Evolutionary conservation across 2,797 vertebrate genomes (phyloP).

Genomic region (Heteromormyrus szaboi): DNA sequence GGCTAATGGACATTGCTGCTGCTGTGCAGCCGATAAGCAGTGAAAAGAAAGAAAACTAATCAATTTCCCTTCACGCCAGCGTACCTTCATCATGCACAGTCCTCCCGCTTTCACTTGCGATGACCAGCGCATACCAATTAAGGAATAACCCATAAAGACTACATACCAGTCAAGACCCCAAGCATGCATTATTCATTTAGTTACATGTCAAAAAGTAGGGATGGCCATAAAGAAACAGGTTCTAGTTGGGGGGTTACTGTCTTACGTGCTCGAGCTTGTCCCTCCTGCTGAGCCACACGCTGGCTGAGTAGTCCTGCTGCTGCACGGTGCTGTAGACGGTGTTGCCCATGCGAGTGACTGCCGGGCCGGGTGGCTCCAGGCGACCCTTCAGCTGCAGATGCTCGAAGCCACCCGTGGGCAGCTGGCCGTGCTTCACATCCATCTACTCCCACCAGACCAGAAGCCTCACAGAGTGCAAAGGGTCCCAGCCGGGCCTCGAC

Average conservation of each 20-base stretch:
- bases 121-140: not conserved
- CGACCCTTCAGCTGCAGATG: conserved; percentile 67
- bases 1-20: not conserved
- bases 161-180: not conserved
- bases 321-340: conserved; percentile 76
- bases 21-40: not conserved
- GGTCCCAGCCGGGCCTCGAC: too few relatives aligned
- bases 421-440: conserved; percentile 42
- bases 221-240: not conserved
- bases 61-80: not conserved
- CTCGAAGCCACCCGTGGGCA: conserved; percentile 63
- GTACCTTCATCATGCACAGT: not conserved
- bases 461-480: conserved; percentile 18
- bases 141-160: not conserved
- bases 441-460: conserved; percentile 28
- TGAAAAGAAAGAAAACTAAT: not conserved
- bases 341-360: conserved; percentile 56
- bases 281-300: conserved; percentile 84
- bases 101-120: not conserved
- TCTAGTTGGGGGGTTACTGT: not conserved
- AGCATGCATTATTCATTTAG: not conserved
- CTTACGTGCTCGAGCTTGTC: conserved; percentile 90
- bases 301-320: conserved; percentile 87
- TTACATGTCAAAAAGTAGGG: not conserved
- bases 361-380: conserved; percentile 49